Conservation (phyloP, 2,888 invertebrate species). For the Volucella inanis region DNA sequence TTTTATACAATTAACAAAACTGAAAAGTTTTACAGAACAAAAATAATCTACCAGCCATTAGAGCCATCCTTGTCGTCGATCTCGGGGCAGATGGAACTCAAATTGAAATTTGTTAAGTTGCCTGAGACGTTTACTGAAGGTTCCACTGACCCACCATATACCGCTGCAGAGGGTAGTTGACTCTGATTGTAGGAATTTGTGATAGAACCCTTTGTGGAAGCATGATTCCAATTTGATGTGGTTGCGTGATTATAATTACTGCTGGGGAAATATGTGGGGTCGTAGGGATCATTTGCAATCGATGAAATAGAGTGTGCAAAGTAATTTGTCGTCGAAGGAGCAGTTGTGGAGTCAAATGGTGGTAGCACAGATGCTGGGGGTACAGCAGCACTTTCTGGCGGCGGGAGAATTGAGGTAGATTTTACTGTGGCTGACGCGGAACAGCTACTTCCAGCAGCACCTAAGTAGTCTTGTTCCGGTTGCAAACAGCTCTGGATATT, state of each 20-base stretch:
- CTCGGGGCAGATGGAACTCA: constrained; percentile 93
- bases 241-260: constrained; percentile 62
- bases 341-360: constrained; percentile 37
- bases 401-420: constrained; percentile 46
- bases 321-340: constrained; percentile 38
- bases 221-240: constrained; percentile 48
- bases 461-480: constrained; percentile 72
- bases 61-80: constrained; percentile 86
- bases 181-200: constrained; percentile 45
- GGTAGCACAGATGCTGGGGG: constrained; percentile 17
- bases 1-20: not conserved
- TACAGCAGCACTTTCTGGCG: constrained; percentile 17
- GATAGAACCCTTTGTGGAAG: constrained; percentile 6
- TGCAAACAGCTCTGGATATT: constrained; percentile 65
- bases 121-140: constrained; percentile 50
- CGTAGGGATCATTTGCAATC: constrained; percentile 61
- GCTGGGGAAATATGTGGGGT: constrained; percentile 66
- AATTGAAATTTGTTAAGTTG: constrained; percentile 89
- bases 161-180: constrained; percentile 14
- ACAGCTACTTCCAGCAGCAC: constrained; percentile 43
- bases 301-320: constrained; percentile 58
- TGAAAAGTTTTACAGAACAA: not conserved
- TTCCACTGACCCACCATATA: constrained; percentile 39
- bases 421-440: constrained; percentile 24
- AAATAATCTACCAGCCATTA: constrained; percentile 54